Conservation (phyloP, 2,888 invertebrate genomes). For the Ethmia dodecea region DNA sequence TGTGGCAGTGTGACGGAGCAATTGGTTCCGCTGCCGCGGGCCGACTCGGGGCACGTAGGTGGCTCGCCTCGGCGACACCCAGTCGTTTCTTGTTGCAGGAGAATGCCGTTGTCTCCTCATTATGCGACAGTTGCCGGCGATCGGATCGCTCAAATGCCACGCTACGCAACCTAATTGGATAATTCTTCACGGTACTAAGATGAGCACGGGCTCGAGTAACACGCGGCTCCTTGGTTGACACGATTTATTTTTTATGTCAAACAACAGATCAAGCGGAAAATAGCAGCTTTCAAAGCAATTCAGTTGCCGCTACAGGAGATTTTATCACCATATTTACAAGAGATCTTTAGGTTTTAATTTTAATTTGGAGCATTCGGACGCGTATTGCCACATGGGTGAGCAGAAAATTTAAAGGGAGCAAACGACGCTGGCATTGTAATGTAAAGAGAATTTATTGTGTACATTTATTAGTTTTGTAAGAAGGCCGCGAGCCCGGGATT, state of each 20-base stretch:
- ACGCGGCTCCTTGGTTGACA: constrained; percentile 34
- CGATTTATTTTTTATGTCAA: constrained; percentile 36
- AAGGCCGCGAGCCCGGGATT: constrained; percentile 53
- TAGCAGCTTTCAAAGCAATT: constrained; percentile 20
- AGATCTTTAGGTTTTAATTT: constrained; percentile 3
- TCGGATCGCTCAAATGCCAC: constrained; percentile 57
- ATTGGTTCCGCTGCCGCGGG: constrained; percentile 61
- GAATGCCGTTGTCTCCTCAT: constrained; percentile 64
- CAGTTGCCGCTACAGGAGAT: constrained; percentile 9
- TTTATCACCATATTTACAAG: constrained; percentile 9
- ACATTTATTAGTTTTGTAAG: constrained; percentile 67
- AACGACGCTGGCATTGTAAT: constrained; percentile 43
- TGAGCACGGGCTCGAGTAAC: constrained; percentile 44
- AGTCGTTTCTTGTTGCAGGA: constrained; percentile 54
- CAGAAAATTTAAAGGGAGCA: constrained; percentile 31
- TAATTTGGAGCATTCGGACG: constrained; percentile 1
- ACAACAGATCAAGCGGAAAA: constrained; percentile 36
- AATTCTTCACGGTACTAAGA: constrained; percentile 57
- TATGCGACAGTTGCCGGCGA: constrained; percentile 57
- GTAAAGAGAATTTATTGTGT: constrained; percentile 64
- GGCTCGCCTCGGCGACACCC: constrained; percentile 61
- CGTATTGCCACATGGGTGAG: constrained; percentile 10
- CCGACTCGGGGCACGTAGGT: constrained; percentile 58
- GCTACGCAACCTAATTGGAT: constrained; percentile 61
- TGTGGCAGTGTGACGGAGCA: constrained; percentile 62